phyloP scores from a whole-genome alignment of 2,888 invertebrate genomes.

The Anorthoa munda region DNA sequence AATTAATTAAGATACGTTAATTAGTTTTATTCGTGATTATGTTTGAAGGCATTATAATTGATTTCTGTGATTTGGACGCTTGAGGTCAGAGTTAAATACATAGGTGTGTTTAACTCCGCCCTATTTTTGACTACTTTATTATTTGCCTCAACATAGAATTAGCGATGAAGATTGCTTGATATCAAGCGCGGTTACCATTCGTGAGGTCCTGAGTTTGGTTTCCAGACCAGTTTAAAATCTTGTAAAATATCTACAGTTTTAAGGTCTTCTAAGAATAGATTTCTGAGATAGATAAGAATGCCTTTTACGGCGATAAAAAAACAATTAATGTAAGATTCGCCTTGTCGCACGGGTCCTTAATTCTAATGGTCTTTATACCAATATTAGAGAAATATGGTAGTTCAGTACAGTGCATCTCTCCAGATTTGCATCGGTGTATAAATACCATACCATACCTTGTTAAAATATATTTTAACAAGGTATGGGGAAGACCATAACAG shows the following conservation, averaged over 20 bases:
- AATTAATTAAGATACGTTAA: constrained; percentile 50
- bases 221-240: neutral
- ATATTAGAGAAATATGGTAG: neutral
- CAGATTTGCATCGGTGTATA: neutral
- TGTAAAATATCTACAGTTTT: neutral
- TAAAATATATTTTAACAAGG: neutral
- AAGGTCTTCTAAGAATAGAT: neutral
- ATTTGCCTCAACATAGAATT: neutral
- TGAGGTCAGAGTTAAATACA: constrained; percentile 30
- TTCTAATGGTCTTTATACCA: too few relatives aligned
- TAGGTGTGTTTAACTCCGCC: constrained; percentile 12
- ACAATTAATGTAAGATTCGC: too few relatives aligned
- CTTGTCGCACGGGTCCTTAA: too few relatives aligned
- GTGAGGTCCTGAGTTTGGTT: neutral
- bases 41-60: constrained; percentile 37
- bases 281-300: neutral
- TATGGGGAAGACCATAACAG: neutral
- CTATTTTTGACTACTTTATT: constrained; percentile 14
- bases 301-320: too few relatives aligned
- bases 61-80: constrained; percentile 22
- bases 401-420: neutral
- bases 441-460: too few relatives aligned
- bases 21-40: constrained; percentile 45
- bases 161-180: neutral
- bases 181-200: neutral